phyloP scores from a whole-genome alignment of 2,113 vertebrate species.

The Nerophis lumbriciformis region DNA sequence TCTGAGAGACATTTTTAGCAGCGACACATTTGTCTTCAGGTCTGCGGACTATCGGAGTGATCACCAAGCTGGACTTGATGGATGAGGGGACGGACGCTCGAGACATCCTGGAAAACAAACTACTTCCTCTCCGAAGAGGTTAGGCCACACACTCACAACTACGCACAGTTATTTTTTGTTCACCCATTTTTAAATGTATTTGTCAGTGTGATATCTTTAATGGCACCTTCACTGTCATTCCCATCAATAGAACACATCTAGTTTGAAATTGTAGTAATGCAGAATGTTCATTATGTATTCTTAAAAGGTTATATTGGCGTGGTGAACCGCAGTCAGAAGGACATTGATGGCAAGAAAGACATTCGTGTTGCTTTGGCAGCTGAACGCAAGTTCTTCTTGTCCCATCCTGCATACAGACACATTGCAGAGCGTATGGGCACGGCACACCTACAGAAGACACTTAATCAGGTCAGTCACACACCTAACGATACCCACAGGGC shows the following conservation, averaged over 20 bases:
- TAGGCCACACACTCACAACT: not conserved
- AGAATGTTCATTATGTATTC: not conserved
- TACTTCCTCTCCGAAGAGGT: slow-evolving; percentile 90
- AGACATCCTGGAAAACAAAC: slow-evolving; percentile 93
- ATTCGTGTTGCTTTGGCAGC: slow-evolving; percentile 84
- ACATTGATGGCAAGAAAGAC: slow-evolving; percentile 94
- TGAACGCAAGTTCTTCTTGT: slow-evolving; percentile 95
- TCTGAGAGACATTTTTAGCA: not conserved
- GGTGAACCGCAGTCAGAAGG: slow-evolving; percentile 96
- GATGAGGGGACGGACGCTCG: slow-evolving; percentile 92
- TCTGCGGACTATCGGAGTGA: slow-evolving; percentile 89
- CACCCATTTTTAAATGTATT: not conserved
- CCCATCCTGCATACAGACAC: slow-evolving; percentile 89
- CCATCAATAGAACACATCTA: not conserved
- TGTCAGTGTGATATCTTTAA: not conserved
- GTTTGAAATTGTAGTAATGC: not conserved
- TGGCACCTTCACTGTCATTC: not conserved
- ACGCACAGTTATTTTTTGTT: not conserved
- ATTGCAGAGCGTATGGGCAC: slow-evolving; percentile 97
- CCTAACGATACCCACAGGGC: not conserved
- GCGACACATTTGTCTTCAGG: slow-evolving; percentile 62
- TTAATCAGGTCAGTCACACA: slow-evolving; percentile 82
- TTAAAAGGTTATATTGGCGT: slow-evolving; percentile 88
- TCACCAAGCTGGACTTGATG: slow-evolving; percentile 96
- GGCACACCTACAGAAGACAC: slow-evolving; percentile 83